phyloP scores from a whole-genome alignment of 1,140 invertebrate genomes.

The Glomeris maerens region DNA sequence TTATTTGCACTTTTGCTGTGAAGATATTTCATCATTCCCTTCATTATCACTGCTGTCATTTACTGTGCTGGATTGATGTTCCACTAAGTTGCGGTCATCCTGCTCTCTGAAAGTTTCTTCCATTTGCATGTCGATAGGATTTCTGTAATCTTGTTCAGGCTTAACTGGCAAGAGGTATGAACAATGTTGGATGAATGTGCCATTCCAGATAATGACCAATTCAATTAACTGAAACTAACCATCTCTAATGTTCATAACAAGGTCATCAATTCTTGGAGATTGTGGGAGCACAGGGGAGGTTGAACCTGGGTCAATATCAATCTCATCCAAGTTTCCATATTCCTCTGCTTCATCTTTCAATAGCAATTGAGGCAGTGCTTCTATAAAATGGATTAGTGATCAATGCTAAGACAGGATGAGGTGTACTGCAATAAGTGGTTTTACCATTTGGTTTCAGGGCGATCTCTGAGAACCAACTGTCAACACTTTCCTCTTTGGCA shows the following conservation, averaged over 20 bases:
- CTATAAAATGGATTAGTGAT: constrained; percentile 17
- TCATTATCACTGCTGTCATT: neutral
- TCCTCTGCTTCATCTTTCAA: constrained; percentile 21
- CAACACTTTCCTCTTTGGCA: constrained; percentile 9
- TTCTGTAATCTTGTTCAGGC: too few species aligned
- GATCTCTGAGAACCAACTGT: constrained; percentile 14
- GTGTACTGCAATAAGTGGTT: constrained; percentile 17
- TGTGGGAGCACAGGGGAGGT: constrained; percentile 14
- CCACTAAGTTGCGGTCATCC: neutral
- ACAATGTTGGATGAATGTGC: too few species aligned
- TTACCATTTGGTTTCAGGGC: constrained; percentile 14
- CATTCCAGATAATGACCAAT: too few species aligned
- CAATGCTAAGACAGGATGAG: neutral
- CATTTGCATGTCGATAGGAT: neutral
- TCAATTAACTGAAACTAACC: too few species aligned
- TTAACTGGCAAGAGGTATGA: too few species aligned
- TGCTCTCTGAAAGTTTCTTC: neutral
- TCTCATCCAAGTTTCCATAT: constrained; percentile 22
- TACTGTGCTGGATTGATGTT: neutral
- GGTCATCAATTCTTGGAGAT: constrained; percentile 2
- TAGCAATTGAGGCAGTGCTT: constrained; percentile 21
- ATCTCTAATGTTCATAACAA: too few species aligned
- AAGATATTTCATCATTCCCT: neutral
- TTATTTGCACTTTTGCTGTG: too few species aligned
- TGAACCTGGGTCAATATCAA: constrained; percentile 27